Percentiles rank a stretch among this genome's conserved stretches.
Conservation (phyloP, 2,888 invertebrate genomes). For the Dasypolia templi region DNA sequence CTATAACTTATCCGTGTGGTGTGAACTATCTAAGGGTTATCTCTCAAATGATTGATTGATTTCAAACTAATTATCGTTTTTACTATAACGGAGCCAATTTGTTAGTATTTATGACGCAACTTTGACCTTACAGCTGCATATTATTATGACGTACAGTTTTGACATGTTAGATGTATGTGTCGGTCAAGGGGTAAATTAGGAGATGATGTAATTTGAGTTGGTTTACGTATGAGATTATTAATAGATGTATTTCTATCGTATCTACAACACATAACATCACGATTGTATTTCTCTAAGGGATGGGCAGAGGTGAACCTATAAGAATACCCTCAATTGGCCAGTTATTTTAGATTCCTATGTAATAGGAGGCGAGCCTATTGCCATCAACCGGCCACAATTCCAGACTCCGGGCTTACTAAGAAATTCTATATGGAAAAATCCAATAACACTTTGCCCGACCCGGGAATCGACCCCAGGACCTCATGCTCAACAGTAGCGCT, state of each 20-base stretch:
- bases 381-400: no score
- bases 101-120: conserved; percentile 61
- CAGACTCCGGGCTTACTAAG: no score
- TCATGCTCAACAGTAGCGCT: no score
- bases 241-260: neutral
- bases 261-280: no score
- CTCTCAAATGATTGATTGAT: conserved; percentile 78
- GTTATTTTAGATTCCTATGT: no score
- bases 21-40: conserved; percentile 77
- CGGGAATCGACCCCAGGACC: no score
- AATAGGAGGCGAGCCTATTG: no score
- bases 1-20: conserved; percentile 73
- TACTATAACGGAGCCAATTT: conserved; percentile 56
- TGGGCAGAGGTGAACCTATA: no score
- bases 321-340: no score
- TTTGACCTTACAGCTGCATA: conserved; percentile 65
- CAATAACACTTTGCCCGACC: no score
- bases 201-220: conserved; percentile 38
- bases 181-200: conserved; percentile 28
- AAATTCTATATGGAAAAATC: no score
- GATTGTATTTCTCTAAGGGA: no score
- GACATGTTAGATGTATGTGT: conserved; percentile 31
- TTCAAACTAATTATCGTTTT: conserved; percentile 67
- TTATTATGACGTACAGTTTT: conserved; percentile 50
- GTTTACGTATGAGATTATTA: conserved; percentile 6